These are phyloP conservation scores for Puma concolor DNA, from an alignment of 2,113 vertebrate species.

Conservation along the genomic window DNA sequence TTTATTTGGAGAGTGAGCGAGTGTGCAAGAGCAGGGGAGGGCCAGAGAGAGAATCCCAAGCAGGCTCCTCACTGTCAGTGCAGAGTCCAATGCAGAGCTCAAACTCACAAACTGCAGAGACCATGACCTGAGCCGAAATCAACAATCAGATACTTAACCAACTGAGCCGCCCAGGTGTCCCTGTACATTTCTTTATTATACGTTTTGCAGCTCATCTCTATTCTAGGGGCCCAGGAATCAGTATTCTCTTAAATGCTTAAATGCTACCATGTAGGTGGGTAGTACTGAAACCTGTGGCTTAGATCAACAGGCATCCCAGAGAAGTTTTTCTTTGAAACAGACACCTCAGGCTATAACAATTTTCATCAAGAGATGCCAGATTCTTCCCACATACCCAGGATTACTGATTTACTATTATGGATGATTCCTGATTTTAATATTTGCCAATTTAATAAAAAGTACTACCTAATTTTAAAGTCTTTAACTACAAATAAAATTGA, in stretches of 20 bases:
- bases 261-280: not conserved
- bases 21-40: no score
- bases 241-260: not conserved
- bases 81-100: no score
- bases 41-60: no score
- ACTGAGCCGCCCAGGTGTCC: no score
- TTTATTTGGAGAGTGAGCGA: no score
- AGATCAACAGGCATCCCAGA: not conserved
- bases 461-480: not conserved
- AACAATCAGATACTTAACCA: no score
- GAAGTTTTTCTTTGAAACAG: not conserved
- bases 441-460: conserved; percentile 31
- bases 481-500: conserved; percentile 42
- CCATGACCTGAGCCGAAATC: no score
- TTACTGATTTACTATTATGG: not conserved
- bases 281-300: not conserved
- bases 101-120: no score
- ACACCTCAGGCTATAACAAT: not conserved
- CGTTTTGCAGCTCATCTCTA: not conserved
- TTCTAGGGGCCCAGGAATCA: not conserved
- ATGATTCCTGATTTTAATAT: not conserved
- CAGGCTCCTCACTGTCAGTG: no score
- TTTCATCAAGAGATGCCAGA: not conserved
- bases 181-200: not conserved
- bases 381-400: not conserved